phyloP scores from a whole-genome alignment of 2,797 vertebrate genomes.

The Manis pentadactyla region DNA sequence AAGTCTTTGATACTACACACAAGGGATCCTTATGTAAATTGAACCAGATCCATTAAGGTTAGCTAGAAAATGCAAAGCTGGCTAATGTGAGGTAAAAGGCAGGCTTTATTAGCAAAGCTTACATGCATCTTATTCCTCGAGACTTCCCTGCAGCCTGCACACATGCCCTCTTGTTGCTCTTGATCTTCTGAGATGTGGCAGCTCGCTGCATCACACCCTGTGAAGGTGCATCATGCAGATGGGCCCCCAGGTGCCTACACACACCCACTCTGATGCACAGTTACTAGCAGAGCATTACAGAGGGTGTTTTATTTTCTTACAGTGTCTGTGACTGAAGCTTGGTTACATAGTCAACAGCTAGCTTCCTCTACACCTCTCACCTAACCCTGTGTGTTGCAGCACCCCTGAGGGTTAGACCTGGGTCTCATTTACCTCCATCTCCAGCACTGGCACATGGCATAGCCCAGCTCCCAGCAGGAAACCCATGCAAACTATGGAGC shows the following conservation, averaged over 20 bases:
- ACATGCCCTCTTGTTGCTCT: not conserved
- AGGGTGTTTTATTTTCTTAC: not conserved
- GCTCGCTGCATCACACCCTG: too few species aligned
- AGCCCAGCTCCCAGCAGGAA: not conserved
- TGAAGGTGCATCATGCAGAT: not conserved
- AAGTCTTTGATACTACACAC: not conserved
- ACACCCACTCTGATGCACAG: rapidly evolving
- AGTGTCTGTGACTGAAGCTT: not conserved
- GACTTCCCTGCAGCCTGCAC: not conserved
- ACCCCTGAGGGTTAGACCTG: not conserved
- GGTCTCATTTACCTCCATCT: not conserved
- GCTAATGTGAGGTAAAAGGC: not conserved
- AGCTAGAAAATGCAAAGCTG: not conserved
- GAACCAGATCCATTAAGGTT: not conserved
- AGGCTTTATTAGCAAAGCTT: not conserved
- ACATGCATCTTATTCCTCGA: not conserved
- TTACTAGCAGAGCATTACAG: not conserved
- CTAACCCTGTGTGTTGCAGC: not conserved
- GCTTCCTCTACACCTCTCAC: not conserved
- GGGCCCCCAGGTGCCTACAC: not conserved
- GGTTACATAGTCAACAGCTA: not conserved
- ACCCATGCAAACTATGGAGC: not conserved
- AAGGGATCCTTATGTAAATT: not conserved
- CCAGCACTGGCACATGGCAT: too few species aligned
- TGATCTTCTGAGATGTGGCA: not conserved